Evolutionary conservation across 2,888 invertebrate genomes (phyloP), one percentile per base, ranked within the genome.

Genomic region (Drosophila macrospina): DNA sequence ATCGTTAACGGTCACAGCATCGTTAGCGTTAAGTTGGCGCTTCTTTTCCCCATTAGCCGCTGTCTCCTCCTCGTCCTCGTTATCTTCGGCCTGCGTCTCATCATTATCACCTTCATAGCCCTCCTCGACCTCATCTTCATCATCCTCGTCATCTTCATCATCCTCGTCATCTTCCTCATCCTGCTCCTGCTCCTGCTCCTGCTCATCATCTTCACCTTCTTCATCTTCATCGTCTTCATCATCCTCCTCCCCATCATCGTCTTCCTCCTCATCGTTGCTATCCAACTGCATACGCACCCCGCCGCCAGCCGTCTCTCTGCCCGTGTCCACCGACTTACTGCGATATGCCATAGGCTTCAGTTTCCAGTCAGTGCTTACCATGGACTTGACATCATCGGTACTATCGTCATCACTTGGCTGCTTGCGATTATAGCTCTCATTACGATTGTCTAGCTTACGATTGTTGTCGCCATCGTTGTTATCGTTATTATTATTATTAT

Each of bases 311-410:
- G 16, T 8, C 16, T 13, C 26, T 10, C 13, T 28, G n/a, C 26
- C n/a, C 8, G 44, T 44, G 8, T 0, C 44, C 13, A 13, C 44
- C 26, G 44, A 44, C 13, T 44, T 44, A 15, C 44, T 44, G 26
- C 44, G 44, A 44, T 44, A 44, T 13, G n/a, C 26, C 8, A 3
- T 26, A 13, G 13, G 44, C 5, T 8, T 15, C 4, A 15, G 8
- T 1, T 28, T 15, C 44, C 44, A 44, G 20, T 20, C 13, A 2
- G 8, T 26, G 8, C 10, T 39, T 15, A 3, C 39, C 16, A 26
- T 44, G 1, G 24, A 8, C 0, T 8, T 26, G 1, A 26, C 24
- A 24, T 42, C 13, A 0, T 24, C 24, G 3, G n/a, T 6, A 7
- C 3, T 13, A 2, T 15, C 44, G 28, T 8, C 13, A 8, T 44